Evolutionary conservation across 1,140 invertebrate genomes (phyloP).

Genomic region (Sinonovacula constricta): DNA sequence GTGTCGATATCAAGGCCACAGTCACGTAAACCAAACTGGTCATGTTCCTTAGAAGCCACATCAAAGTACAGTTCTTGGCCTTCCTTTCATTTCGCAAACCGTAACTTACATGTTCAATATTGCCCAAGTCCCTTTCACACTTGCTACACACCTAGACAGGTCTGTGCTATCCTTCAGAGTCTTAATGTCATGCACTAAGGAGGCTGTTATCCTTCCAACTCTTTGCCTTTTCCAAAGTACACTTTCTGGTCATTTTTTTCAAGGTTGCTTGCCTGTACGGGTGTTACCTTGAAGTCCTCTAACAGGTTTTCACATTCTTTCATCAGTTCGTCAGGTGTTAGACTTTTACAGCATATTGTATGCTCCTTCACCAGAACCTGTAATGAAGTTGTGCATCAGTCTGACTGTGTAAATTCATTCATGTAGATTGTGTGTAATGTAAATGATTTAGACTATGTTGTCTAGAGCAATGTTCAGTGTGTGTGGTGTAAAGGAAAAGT

Average conservation of each 20-base stretch:
- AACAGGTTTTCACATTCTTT: background rate
- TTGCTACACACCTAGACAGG: background rate
- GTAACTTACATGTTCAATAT: background rate
- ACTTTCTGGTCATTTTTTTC: background rate
- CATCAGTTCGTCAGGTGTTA: background rate
- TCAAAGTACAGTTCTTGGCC: background rate
- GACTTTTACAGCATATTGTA: too few species aligned
- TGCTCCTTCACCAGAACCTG: too few species aligned
- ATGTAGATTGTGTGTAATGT: too few species aligned
- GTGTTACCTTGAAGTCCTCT: background rate
- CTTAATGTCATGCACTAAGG: background rate
- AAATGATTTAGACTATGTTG: too few species aligned
- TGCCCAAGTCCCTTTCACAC: background rate
- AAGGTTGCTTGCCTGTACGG: background rate
- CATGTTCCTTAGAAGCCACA: background rate
- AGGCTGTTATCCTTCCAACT: background rate
- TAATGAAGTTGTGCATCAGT: too few species aligned
- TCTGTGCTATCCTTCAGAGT: background rate
- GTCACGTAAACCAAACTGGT: background rate
- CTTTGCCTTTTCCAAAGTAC: conserved; percentile 1
- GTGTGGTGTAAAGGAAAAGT: too few species aligned
- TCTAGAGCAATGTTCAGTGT: too few species aligned
- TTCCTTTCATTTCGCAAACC: background rate
- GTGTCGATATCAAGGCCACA: background rate
- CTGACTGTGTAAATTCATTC: too few species aligned